Evolutionary conservation across 1,140 invertebrate genomes (phyloP).

Genomic region (Lordiphosa stackelbergi): DNA sequence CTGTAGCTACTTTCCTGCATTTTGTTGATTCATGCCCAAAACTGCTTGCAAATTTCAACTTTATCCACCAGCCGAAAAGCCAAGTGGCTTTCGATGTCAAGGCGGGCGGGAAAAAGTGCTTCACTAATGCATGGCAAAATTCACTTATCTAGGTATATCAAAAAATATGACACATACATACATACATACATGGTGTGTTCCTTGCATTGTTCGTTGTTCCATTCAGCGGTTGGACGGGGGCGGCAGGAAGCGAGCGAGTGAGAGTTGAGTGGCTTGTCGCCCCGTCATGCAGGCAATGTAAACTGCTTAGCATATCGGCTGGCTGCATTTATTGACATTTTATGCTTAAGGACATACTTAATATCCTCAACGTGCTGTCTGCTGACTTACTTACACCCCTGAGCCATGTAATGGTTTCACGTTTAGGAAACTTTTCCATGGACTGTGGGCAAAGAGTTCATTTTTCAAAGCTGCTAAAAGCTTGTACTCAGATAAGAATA

Average conservation of each 20-base stretch:
- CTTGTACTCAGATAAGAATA: too few species aligned
- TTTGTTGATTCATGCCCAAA: too few species aligned
- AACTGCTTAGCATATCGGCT: constrained; percentile 59
- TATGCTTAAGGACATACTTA: constrained; percentile 70
- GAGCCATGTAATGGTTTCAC: not conserved
- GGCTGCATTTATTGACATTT: constrained; percentile 69
- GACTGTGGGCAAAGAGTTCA: constrained; percentile 9
- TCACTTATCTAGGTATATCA: constrained; percentile 33
- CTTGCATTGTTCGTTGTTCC: constrained; percentile 34
- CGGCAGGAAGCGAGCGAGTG: not conserved
- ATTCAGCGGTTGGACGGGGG: not conserved
- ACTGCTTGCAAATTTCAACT: too few species aligned
- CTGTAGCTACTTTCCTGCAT: too few species aligned
- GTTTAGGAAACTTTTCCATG: not conserved
- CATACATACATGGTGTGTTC: constrained; percentile 30
- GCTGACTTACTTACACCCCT: constrained; percentile 1
- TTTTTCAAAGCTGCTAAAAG: too few species aligned
- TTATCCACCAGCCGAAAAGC: constrained; percentile 1
- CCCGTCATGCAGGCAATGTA: constrained; percentile 44
- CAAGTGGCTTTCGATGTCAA: constrained; percentile 8
- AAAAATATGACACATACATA: constrained; percentile 44
- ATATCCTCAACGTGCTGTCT: constrained; percentile 49
- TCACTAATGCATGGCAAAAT: constrained; percentile 27
- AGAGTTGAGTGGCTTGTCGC: constrained; percentile 31
- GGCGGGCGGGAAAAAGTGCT: too few species aligned